These are phyloP conservation scores for Aphrophora alni DNA, from an alignment of 2,888 invertebrate genomes.

Conservation along the genomic window DNA sequence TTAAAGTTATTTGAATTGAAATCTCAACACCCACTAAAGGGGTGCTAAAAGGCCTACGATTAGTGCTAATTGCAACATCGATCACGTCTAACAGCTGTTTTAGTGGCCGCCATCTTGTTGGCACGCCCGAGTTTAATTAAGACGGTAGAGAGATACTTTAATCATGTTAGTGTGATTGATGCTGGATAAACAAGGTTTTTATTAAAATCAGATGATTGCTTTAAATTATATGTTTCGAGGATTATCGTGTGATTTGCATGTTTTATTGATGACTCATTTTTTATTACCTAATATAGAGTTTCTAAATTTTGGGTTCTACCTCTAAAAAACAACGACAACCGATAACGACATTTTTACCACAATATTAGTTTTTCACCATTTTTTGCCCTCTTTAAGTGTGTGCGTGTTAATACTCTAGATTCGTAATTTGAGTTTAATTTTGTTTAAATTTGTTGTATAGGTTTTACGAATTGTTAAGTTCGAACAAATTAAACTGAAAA, in stretches of 20 bases:
- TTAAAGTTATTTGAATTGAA: neutral
- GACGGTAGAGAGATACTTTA: neutral
- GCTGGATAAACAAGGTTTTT: neutral
- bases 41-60: neutral
- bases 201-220: neutral
- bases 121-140: neutral
- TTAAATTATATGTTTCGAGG: neutral
- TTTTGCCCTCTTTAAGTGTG: too few species aligned
- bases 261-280: neutral
- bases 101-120: constrained; percentile 9
- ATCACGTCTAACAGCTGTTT: neutral
- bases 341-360: too few species aligned
- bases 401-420: too few species aligned
- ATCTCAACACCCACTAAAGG: neutral
- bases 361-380: too few species aligned
- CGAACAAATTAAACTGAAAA: too few species aligned
- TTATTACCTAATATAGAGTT: too few species aligned
- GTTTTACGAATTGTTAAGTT: too few species aligned
- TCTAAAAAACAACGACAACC: too few species aligned
- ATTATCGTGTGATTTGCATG: constrained; percentile 3
- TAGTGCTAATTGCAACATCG: neutral
- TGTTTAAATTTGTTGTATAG: too few species aligned
- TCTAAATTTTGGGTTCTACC: too few species aligned
- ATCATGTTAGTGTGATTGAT: neutral
- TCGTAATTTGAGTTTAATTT: too few species aligned